Base-by-base conservation (phyloP, 2,797 vertebrate species). In the Chiroxiphia lanceolata region DNA sequence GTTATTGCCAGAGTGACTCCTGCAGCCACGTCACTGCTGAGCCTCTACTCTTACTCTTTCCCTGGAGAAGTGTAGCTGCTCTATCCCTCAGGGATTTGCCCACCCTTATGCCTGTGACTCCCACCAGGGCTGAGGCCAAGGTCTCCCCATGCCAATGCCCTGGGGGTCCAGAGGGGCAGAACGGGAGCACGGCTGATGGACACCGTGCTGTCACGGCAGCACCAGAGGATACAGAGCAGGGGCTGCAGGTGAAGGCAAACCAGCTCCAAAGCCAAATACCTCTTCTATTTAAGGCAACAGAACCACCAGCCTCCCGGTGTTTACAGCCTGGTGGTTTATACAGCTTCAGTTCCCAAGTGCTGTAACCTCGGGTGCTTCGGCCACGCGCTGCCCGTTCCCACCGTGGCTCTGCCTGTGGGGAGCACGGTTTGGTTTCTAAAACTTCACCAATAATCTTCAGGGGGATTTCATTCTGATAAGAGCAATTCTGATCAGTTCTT, bases 151-250 rank as follows among this genome's bases (percentile, higher is more conserved):
- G 20, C 47, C 45, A 15, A 26, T 0, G 4, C 45, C 29, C 1
- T 0, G 2, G 38, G 11, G 11, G 31, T 15, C 12, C 6, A 4
- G 50, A 54, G 21, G 29, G 27, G 38, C 12, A 22, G 75, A 18
- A 9, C 0, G 3, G 67, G 45, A 65, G 26, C 8, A 1, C 1
- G 0, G 3, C 15, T 7, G 19, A 31, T 3, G 23, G 61, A 26
- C 33, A 27, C 26, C 0, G 3, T 5, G 17, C 61, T 44, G 25
- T 12, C 26, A 34, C 22, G 8, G 10, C 31, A 29, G 21, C 45
- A 21, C 33, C 0, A 0, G 13, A 31, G 53, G 56, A 59, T 5
- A 42, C 4, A 45, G 63, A 68, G 17, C 59, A 68, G 72, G 47
- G 34, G 17, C 18, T n/a, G 60, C 40, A 69, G 68, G 60, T 34